Base-by-base conservation (phyloP, 2,797 vertebrate genomes). In the Nannoperca australis region DNA sequence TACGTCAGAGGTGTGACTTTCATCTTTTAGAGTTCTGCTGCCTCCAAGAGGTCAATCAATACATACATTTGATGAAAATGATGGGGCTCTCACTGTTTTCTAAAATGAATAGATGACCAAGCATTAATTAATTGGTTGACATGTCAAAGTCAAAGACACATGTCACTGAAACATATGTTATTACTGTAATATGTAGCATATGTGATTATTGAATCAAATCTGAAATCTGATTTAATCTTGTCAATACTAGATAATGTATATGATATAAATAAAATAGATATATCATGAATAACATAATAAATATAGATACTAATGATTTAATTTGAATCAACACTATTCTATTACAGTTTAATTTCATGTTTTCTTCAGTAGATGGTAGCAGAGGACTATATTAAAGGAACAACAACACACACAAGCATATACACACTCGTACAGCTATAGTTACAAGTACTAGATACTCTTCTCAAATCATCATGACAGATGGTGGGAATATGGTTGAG, bases 311-410 rank as follows among this genome's bases (percentile, higher is more conserved):
- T 32, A 6, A 14, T 18, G 4, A 36, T 58, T 56, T 13, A 47
- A 40, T 5, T 1, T 18, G n/a, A n/a, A n/a, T n/a, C n/a, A n/a
- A n/a, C n/a, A 24, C 24, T 40, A 9, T 34, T 15, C 11, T 24
- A 4, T 9, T 32, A 1, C 0, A 11, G 8, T 64, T 38, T 9
- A 7, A 1, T 45, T 51, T 3, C 5, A 9, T n/a, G 7, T 50
- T 60, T 64, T 40, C 1, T 59, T 81, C 92, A 85, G 81, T 58
- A 91, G 91, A 87, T 85, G 90, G 88, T 2, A 81, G 87, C 85
- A 93, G 78, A 81, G 74, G 82, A 65, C 66, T 42, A 38, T 22
- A 64, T 55, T 22, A 71, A 32, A 18, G 5, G 13, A 59, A 18
- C 13, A 34, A 1, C 24, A 30, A 18, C 3, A 20, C 22, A 44